These are phyloP conservation scores for Zaprionus capensis DNA, from an alignment of 1,140 invertebrate species.

Conservation along the genomic window DNA sequence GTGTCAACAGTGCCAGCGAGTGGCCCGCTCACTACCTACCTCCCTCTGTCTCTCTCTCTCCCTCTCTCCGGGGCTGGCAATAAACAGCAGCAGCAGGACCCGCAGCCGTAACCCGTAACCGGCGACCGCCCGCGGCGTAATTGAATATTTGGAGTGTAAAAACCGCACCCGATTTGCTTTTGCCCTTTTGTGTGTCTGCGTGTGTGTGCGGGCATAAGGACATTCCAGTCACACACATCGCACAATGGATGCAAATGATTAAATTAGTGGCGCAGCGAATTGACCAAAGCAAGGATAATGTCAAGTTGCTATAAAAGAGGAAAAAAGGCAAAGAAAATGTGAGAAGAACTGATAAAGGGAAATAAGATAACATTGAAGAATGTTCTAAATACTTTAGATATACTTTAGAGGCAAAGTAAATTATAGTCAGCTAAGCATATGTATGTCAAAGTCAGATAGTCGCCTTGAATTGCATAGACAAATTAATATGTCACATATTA, in stretches of 20 bases:
- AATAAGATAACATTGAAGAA: too few relatives aligned
- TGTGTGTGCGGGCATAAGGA: constrained; percentile 22
- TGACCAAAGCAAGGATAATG: not conserved
- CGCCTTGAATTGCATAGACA: too few relatives aligned
- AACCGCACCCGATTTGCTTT: constrained; percentile 65
- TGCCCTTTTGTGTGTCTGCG: not conserved
- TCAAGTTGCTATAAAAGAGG: too few relatives aligned
- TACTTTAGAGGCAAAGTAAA: too few relatives aligned
- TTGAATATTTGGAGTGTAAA: constrained; percentile 82
- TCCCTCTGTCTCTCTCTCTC: not conserved
- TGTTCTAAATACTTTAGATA: too few relatives aligned
- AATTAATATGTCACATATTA: too few relatives aligned
- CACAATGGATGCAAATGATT: constrained; percentile 38
- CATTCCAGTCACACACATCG: constrained; percentile 19
- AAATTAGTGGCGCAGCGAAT: constrained; percentile 9
- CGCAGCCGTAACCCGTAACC: constrained; percentile 55
- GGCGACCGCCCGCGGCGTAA: constrained; percentile 73
- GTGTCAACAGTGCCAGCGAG: constrained; percentile 69
- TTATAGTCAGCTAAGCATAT: too few relatives aligned
- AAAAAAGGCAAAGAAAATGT: too few relatives aligned
- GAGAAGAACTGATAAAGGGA: too few relatives aligned
- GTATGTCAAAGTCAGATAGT: too few relatives aligned
- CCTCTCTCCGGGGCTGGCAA: constrained; percentile 42
- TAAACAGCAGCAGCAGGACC: constrained; percentile 47
- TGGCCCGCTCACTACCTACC: constrained; percentile 8